Conservation (phyloP, 2,113 vertebrate genomes). For the Nothocercus julius region DNA sequence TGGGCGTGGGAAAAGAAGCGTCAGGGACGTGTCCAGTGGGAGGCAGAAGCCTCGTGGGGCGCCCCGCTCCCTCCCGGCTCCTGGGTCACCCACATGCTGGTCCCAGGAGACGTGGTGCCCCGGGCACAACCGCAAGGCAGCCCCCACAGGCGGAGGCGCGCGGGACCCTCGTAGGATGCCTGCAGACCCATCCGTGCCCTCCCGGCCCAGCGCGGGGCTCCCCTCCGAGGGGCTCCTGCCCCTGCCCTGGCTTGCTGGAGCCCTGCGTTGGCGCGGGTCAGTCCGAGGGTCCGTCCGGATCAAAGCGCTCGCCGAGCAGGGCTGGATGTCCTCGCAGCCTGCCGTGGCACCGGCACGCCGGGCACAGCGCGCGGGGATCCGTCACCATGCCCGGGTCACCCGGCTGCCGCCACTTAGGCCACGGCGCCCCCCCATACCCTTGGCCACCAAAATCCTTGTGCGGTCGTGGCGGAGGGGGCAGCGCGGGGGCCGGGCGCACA, state of each 20-base stretch:
- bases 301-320: too few species aligned
- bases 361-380: too few species aligned
- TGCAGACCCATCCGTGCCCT: too few species aligned
- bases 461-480: neutral
- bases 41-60: neutral
- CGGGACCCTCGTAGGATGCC: too few species aligned
- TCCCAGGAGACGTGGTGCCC: accelerated
- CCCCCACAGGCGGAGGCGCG: neutral
- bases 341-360: too few species aligned
- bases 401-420: too few species aligned
- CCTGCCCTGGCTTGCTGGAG: neutral
- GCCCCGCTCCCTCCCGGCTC: neutral
- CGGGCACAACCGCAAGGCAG: accelerated
- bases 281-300: neutral
- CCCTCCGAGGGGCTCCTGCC: neutral
- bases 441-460: neutral
- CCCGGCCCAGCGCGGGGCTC: neutral
- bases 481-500: accelerated
- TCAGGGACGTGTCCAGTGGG: neutral
- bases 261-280: neutral
- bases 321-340: too few species aligned
- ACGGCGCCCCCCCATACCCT: too few species aligned
- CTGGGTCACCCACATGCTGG: too few species aligned
- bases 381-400: too few species aligned
- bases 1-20: slow-evolving; percentile 54